Evolutionary conservation across 2,888 invertebrate genomes (phyloP).

Genomic region (Drosophila kanekoi): DNA sequence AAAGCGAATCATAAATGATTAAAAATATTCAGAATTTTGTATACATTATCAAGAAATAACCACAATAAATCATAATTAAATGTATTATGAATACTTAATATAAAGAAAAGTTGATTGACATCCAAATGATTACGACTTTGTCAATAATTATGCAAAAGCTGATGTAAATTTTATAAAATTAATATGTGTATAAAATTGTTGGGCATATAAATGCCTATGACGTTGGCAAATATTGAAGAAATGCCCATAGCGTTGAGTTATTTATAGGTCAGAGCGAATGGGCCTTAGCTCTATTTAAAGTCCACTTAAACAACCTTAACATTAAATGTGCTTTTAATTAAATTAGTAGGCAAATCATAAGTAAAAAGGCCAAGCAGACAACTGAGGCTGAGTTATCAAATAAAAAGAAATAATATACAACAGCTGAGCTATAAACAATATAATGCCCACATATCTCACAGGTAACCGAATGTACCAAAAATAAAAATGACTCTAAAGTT

Average conservation of each 20-base stretch:
- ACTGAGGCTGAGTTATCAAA: conserved; percentile 25
- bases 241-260: conserved; percentile 14
- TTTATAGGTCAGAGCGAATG: conserved; percentile 27
- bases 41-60: background rate
- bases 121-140: background rate
- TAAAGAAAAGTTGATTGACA: background rate
- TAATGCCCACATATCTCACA: conserved; percentile 42
- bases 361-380: conserved; percentile 66
- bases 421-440: conserved; percentile 40
- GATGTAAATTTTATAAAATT: background rate
- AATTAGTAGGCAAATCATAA: conserved; percentile 63
- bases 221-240: conserved; percentile 18
- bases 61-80: background rate
- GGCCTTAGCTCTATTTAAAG: conserved; percentile 26
- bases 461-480: conserved; percentile 36
- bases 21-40: no score
- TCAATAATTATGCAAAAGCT: no score
- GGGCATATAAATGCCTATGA: background rate
- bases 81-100: background rate
- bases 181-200: background rate
- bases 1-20: no score
- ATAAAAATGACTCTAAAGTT: conserved; percentile 39
- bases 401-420: conserved; percentile 8
- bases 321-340: conserved; percentile 58
- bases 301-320: conserved; percentile 46